Percentiles rank a stretch among this genome's conserved stretches.
phyloP scores from a whole-genome alignment of 2,113 vertebrate genomes.

The Siphamia tubifer region DNA sequence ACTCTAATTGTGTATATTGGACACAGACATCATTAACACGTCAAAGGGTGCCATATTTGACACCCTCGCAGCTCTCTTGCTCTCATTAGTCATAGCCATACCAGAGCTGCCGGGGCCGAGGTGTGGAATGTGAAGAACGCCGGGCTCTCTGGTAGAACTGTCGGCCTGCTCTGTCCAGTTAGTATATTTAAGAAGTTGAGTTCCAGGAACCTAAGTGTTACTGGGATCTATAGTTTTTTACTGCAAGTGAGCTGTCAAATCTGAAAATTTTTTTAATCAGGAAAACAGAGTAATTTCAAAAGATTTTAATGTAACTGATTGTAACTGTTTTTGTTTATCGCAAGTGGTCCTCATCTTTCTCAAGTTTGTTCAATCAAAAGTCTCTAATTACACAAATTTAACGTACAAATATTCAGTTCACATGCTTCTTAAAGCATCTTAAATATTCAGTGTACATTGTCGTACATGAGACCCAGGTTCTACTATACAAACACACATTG shows the following conservation, averaged over 20 bases:
- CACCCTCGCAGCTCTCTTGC: constrained; percentile 20
- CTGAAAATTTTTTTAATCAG: too few relatives aligned
- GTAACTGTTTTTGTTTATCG: background rate
- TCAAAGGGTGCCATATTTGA: constrained; percentile 46
- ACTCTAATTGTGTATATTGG: constrained; percentile 24
- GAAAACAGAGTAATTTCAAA: background rate
- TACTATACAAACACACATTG: too few relatives aligned
- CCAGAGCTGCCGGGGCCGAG: constrained; percentile 34
- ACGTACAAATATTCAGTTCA: background rate
- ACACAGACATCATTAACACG: constrained; percentile 36
- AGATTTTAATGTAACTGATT: too few relatives aligned
- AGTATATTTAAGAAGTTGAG: background rate
- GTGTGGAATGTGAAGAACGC: constrained; percentile 60
- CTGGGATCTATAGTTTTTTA: background rate
- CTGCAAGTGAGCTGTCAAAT: background rate
- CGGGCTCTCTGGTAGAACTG: constrained; percentile 6
- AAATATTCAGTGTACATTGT: too few relatives aligned
- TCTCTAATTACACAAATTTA: background rate
- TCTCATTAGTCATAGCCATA: constrained; percentile 49
- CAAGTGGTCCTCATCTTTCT: constrained; percentile 5
- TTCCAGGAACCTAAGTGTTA: background rate
- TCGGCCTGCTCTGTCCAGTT: constrained; percentile 6
- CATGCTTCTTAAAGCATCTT: background rate
- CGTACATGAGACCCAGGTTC: too few relatives aligned
- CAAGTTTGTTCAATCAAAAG: background rate